A percentile compares a stretch with the other conserved stretches of the same genome.
phyloP scores from a whole-genome alignment of 2,113 vertebrate genomes.

The Rousettus leschenaultii region DNA sequence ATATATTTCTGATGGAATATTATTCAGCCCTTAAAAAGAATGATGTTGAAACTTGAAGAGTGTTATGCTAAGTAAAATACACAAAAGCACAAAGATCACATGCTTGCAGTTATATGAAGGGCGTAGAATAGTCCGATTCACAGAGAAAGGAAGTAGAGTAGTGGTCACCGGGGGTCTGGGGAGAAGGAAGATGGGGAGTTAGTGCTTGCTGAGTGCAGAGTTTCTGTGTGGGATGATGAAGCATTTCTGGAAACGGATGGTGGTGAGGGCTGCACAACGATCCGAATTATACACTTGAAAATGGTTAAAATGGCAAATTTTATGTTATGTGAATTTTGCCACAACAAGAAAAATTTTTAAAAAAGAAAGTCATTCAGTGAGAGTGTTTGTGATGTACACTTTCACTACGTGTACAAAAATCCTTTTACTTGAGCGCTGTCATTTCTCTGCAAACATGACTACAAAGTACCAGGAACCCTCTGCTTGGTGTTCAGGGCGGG shows the following conservation, averaged over 20 bases:
- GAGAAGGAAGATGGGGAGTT: too few species aligned
- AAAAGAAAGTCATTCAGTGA: background rate
- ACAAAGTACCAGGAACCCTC: background rate
- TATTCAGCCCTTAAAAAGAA: background rate
- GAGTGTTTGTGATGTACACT: background rate
- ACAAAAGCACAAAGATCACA: background rate
- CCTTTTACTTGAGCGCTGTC: background rate
- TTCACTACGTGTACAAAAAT: background rate
- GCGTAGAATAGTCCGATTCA: background rate
- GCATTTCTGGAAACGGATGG: background rate
- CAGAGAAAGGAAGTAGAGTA: background rate
- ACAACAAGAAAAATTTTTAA: background rate
- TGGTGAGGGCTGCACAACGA: too few species aligned
- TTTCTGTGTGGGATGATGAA: background rate
- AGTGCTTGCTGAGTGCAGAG: background rate
- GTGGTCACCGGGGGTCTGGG: background rate
- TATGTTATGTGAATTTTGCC: background rate
- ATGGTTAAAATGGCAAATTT: background rate
- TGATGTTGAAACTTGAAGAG: background rate
- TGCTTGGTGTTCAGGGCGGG: background rate
- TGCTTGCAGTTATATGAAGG: background rate
- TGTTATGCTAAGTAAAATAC: background rate
- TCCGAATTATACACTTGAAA: background rate
- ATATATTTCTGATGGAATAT: too few species aligned
- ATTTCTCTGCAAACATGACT: background rate